Evolutionary conservation across 2,888 invertebrate species (phyloP), one percentile per base, ranked within the genome.

Genomic region (Pyrrhia umbra): DNA sequence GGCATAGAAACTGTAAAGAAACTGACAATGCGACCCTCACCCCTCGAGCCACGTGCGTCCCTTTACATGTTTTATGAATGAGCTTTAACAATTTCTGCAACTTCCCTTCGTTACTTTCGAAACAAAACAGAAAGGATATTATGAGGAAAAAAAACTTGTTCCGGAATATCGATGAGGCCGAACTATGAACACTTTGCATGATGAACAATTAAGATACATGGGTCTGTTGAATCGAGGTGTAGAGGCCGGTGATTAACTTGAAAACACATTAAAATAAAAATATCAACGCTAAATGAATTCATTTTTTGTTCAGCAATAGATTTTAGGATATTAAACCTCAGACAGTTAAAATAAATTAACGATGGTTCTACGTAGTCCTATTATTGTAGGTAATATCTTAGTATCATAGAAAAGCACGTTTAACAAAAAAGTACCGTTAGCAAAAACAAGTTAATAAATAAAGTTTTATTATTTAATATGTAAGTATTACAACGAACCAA

Each of bases 51-150:
- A 88, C 89, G 89, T 88, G 89, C 89, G 83, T 72, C 85, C 85
- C 83, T 82, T 79, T 85, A 83, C 86, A 91, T 91, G 89, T 90
- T 91, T 92, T 91, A 91, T 92, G 89, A 90, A 90, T 90, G 88
- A 89, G 88, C 83, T 85, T n/a, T 77, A 82, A 77, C 83, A 88
- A 87, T 86, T 86, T 86, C 82, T 84, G 77, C 83, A 80, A 85
- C 82, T 83, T 87, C 85, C 87, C 85, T 85, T 86, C 81, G 80
- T 87, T 88, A 86, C 83, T 86, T 86, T 70, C 65, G 78, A 73
- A 82, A 83, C 81, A 82, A 85, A 85, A 83, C 78, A 80, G 69
- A 80, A 69, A 79, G 71, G 80, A 84, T 87, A 84, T 86, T 87
- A 85, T 81, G 77, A 84, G n/a, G n/a, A 83, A 59, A 77, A 79